Conservation (phyloP, 64 coral and sea anemone species). For the Acropora tenuis region DNA sequence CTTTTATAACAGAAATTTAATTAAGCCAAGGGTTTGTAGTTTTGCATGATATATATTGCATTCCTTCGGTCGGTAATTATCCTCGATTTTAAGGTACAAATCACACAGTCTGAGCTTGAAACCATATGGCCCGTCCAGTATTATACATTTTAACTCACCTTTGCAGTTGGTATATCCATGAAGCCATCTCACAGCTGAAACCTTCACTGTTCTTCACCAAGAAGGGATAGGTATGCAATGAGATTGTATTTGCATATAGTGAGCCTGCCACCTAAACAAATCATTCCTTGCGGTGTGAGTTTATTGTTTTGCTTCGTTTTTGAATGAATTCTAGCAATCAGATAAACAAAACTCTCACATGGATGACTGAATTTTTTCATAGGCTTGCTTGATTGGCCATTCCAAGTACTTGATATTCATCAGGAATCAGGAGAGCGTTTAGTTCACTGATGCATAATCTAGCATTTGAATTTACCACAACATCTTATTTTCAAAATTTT, state of each 20-base stretch:
- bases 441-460: neutral
- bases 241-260: constrained; percentile 7
- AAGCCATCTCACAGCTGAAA: neutral
- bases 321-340: neutral
- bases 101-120: neutral
- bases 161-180: constrained; percentile 9
- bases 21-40: too few species aligned
- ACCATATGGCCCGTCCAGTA: neutral
- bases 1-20: too few species aligned
- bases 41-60: neutral
- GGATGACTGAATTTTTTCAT: constrained; percentile 14
- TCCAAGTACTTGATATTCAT: neutral
- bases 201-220: neutral
- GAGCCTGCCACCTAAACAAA: neutral
- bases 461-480: too few species aligned
- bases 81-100: too few species aligned
- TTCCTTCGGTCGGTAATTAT: neutral
- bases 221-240: neutral
- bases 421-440: neutral
- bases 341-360: neutral
- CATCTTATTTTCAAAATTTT: too few species aligned
- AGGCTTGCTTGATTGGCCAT: neutral
- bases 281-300: neutral
- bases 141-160: neutral
- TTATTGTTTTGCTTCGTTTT: constrained; percentile 21